Conservation (phyloP, 2,888 invertebrate genomes). For the Auanema sp. region DNA sequence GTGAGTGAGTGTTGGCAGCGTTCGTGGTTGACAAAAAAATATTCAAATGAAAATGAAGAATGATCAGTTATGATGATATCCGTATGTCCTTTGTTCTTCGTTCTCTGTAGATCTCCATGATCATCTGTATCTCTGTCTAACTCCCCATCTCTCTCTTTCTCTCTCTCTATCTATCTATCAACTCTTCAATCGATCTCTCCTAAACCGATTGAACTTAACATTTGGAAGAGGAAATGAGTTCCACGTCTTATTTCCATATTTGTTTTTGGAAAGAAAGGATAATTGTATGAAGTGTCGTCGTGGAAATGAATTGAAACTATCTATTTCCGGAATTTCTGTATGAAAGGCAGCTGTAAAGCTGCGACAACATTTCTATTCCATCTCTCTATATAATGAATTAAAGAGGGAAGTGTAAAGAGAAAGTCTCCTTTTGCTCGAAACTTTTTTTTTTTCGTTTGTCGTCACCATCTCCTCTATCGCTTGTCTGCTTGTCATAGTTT, state of each 20-base stretch:
- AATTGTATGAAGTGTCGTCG: slow-evolving; percentile 11
- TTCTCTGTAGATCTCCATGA: neutral
- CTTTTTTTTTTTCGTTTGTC: neutral
- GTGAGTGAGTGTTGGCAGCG: no score
- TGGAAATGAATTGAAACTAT: slow-evolving; percentile 12
- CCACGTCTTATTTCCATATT: neutral
- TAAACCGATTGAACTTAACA: neutral
- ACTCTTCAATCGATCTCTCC: neutral
- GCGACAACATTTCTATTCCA: neutral
- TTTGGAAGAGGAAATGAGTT: neutral
- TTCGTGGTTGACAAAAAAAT: no score
- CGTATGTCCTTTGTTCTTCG: no score
- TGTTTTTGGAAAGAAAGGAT: neutral
- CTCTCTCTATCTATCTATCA: neutral
- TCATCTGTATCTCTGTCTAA: neutral
- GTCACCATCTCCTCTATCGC: neutral
- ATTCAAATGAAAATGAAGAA: no score
- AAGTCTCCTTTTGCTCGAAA: neutral
- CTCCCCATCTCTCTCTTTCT: neutral
- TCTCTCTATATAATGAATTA: no score
- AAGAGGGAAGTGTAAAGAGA: slow-evolving; percentile 2
- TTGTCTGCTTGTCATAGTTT: no score
- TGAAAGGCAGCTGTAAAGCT: slow-evolving; percentile 9
- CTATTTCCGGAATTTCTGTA: slow-evolving; percentile 8
- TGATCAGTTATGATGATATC: no score